Conservation (phyloP, 1,140 invertebrate genomes). For the Drosophila athabasca region DNA sequence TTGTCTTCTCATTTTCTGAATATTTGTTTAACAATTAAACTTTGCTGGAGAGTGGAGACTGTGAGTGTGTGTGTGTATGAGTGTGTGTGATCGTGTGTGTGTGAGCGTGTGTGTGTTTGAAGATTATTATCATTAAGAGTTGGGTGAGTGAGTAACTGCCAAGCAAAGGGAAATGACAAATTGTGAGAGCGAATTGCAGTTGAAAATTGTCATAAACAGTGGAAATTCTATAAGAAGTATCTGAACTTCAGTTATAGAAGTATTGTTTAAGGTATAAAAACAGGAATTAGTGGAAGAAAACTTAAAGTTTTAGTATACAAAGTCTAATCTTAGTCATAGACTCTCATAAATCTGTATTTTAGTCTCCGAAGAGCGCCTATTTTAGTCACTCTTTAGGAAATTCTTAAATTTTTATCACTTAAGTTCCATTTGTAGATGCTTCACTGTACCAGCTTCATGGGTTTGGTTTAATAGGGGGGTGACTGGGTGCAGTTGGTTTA, state of each 20-base stretch:
- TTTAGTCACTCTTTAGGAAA: no score
- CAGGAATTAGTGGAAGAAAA: no score
- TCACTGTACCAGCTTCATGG: slow-evolving; percentile 26
- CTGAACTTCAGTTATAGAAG: no score
- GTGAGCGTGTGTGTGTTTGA: slow-evolving; percentile 27
- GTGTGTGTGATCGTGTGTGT: no score
- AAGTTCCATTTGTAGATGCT: not conserved
- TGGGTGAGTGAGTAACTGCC: slow-evolving; percentile 39
- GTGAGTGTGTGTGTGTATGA: slow-evolving; percentile 9
- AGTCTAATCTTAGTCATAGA: no score
- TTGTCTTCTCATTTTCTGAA: slow-evolving; percentile 25
- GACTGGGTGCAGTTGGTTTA: slow-evolving; percentile 39
- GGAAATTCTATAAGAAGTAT: no score
- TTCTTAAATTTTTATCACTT: no score
- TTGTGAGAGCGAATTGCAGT: slow-evolving; percentile 46
- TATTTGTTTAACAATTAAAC: slow-evolving; percentile 61
- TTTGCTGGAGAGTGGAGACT: not conserved
- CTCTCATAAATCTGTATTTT: no score
- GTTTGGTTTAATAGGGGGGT: slow-evolving; percentile 17
- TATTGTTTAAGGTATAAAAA: no score
- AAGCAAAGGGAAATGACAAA: slow-evolving; percentile 53
- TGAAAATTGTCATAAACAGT: slow-evolving; percentile 16
- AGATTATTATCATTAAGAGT: slow-evolving; percentile 60
- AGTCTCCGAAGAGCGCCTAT: no score
- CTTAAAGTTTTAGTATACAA: no score